Conservation (phyloP, 2,888 invertebrate genomes). For the Cynaeus angustus region DNA sequence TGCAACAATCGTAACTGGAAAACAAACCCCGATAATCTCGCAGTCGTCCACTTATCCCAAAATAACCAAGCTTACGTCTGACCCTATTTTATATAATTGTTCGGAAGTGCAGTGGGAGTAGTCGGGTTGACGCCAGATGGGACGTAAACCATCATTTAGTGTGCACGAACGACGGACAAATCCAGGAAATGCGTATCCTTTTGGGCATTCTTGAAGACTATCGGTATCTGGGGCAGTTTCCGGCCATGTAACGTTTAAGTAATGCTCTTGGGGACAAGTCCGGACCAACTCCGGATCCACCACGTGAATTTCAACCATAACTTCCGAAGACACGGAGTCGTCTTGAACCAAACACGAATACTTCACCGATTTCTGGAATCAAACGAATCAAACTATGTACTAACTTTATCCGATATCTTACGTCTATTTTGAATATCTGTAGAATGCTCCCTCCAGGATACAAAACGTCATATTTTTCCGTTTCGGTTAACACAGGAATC, state of each 20-base stretch:
- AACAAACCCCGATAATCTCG: slow-evolving; percentile 38
- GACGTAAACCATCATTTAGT: slow-evolving; percentile 77
- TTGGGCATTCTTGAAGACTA: slow-evolving; percentile 78
- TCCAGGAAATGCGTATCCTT: slow-evolving; percentile 71
- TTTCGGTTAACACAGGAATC: slow-evolving; percentile 81
- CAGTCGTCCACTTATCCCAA: background rate
- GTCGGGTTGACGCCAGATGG: slow-evolving; percentile 85
- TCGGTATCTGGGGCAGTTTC: slow-evolving; percentile 84
- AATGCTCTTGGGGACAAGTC: slow-evolving; percentile 75
- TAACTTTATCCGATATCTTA: slow-evolving; percentile 61
- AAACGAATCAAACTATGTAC: background rate
- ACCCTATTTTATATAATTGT: slow-evolving; percentile 77
- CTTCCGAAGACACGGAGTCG: slow-evolving; percentile 72
- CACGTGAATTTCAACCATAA: slow-evolving; percentile 79
- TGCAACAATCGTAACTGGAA: slow-evolving; percentile 74
- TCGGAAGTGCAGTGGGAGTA: slow-evolving; percentile 84
- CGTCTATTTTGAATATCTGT: slow-evolving; percentile 85
- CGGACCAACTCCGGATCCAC: slow-evolving; percentile 76
- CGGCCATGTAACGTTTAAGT: slow-evolving; percentile 78
- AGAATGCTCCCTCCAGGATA: slow-evolving; percentile 89
- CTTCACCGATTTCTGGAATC: slow-evolving; percentile 76
- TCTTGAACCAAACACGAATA: slow-evolving; percentile 83
- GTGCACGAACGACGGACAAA: slow-evolving; percentile 75
- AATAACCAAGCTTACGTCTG: slow-evolving; percentile 73
- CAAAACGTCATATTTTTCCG: slow-evolving; percentile 89